Evolutionary conservation across 2,888 invertebrate species (phyloP), one percentile per base, ranked within the genome.

Genomic region (Caenorhabditis auriculariae): DNA sequence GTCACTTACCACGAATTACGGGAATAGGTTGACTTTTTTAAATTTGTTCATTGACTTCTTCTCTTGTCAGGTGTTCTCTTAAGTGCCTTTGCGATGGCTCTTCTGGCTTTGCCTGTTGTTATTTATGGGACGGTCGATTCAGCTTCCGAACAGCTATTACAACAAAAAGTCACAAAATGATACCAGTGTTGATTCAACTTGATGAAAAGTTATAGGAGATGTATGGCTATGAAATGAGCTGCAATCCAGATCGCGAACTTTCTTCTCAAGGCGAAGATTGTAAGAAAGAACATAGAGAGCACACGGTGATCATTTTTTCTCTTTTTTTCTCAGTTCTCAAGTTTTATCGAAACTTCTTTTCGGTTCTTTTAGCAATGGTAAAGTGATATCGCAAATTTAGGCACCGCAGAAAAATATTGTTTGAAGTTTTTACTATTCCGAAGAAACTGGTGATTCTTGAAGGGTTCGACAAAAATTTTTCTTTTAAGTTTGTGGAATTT

Each of bases 1-100:
- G 64, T 12, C 72, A 77, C 54, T 52, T 74, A 38, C 75, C 77
- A 5, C 59, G 72, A 32, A 69, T 73, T 35, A 77, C 74, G 2
- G 77, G 69, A 37, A 68, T 69, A 17, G 74, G 74, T 65, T 26
- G 23, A 15, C n/a, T 23, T n/a, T 7, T 4, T 21, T 2, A 15
- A 32, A 44, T 6, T 1, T 3, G 1, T 19, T 23, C 15, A 12
- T 46, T 1, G 12, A 28, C 3, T 24, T 4, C 12, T 28, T 9
- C 52, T n/a, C n/a, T 35, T 42, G 47, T 12, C 43, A 61, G 74
- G 71, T 2, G 71, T 74, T 12, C 26, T 76, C 21, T 49, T 75
- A 17, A 72, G 70, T 47, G 61, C 69, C 0, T 6, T 72, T 6
- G 66, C 74, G 17, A 77, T 77, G 75, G 66, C 75, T 42, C 54